phyloP scores from a whole-genome alignment of 2,113 vertebrate genomes.

The Thermophis baileyi region DNA sequence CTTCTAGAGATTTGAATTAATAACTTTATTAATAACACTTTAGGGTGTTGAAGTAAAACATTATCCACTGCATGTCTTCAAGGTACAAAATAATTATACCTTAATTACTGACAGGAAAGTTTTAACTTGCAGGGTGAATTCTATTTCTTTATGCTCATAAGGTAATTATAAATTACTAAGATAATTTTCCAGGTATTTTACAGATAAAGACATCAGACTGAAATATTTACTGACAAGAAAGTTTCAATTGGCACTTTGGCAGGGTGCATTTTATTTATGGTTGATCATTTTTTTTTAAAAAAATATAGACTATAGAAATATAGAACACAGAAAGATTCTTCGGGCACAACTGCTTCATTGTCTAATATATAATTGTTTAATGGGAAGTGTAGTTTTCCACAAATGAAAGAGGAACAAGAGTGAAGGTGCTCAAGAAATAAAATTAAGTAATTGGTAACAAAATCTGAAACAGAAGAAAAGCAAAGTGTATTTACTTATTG shows the following conservation, averaged over 20 bases:
- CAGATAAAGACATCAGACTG: background rate
- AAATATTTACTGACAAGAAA: background rate
- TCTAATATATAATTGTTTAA: background rate
- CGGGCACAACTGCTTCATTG: background rate
- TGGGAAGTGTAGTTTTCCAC: background rate
- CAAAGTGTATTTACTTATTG: background rate
- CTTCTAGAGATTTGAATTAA: background rate
- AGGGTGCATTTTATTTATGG: background rate
- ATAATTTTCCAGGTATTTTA: background rate
- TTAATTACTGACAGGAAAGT: slow-evolving; percentile 21
- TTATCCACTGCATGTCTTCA: background rate
- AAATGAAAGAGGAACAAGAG: background rate
- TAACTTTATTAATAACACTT: background rate
- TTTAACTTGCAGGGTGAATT: background rate
- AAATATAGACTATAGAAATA: background rate
- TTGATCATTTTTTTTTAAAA: background rate
- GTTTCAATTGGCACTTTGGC: background rate
- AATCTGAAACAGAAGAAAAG: background rate
- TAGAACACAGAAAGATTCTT: background rate
- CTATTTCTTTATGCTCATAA: background rate
- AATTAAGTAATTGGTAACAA: background rate
- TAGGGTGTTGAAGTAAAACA: background rate
- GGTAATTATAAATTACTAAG: background rate
- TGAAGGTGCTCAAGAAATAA: background rate
- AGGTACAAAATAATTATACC: background rate